Evolutionary conservation across 2,797 vertebrate species (phyloP), one percentile per base, ranked within the genome.

Genomic region (Gouania willdenowi): DNA sequence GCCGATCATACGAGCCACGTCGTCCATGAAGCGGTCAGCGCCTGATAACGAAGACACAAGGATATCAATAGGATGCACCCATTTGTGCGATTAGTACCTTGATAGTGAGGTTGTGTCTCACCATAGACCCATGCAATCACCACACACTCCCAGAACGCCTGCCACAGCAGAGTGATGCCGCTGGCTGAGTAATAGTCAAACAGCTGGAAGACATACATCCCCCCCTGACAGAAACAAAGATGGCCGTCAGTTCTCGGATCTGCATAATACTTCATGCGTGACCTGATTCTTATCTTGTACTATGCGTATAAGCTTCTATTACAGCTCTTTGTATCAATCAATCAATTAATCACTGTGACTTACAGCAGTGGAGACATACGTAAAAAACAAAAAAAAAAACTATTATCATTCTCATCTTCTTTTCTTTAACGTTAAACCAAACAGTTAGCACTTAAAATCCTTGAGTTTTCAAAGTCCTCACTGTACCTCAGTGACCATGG

Each of bases 151-250:
- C 90, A 92, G 80, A 92, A 91, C 26, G 90, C 89, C 73, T 92
- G 90, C 90, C 90, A 92, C 49, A 92, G 67, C 31, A 92, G 70
- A 17, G 90, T 91, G 66, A 92, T 90, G 51, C 90, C 90, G 56
- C 90, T 91, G 36, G 90, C 90, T 5, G 90, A 92, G 68, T 92
- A 92, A 82, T 91, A 90, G 77, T 92, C 90, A 69, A 92, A 92
- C 59, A 92, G 81, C 73, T 91, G 90, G 75, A 92, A 92, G 55
- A 92, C 89, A 66, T 91, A 92, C 90, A 92, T 91, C 56, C 90
- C 90, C 50, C 90, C 90, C 90, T 92, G 71, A 22, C 4, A 61
- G 49, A 35, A 42, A 44, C 22, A 48, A 14, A 35, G n/a, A 57
- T 20, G 38, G 29, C 41, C 20, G 45, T 46, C 20, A 39, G 26